phyloP scores from a whole-genome alignment of 2,888 invertebrate genomes.

The Luperina testacea region DNA sequence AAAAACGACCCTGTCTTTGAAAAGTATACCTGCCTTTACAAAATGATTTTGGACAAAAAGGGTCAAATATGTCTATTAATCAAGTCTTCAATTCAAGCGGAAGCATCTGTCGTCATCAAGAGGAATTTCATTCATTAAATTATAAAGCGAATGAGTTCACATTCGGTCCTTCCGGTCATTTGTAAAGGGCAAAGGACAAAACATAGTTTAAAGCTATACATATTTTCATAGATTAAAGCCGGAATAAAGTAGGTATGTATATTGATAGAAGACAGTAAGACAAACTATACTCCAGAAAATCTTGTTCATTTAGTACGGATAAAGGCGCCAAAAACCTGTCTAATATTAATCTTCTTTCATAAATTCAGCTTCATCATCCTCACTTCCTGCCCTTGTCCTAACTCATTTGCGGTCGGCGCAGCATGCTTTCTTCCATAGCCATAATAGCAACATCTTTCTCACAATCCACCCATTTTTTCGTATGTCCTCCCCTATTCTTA shows the following conservation, averaged over 20 bases:
- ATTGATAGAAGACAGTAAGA: neutral
- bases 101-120: slow-evolving; percentile 79
- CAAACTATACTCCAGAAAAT: neutral
- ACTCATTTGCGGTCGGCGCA: neutral
- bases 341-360: neutral
- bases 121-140: slow-evolving; percentile 80
- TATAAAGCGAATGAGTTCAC: slow-evolving; percentile 72
- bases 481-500: too few species aligned
- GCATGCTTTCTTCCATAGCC: neutral
- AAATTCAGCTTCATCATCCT: neutral
- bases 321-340: neutral
- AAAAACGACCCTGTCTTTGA: slow-evolving; percentile 9
- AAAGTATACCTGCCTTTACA: slow-evolving; percentile 37
- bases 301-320: neutral
- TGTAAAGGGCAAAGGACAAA: slow-evolving; percentile 56
- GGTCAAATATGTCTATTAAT: slow-evolving; percentile 69
- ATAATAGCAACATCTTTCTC: neutral
- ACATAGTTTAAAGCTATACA: slow-evolving; percentile 17
- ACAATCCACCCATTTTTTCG: neutral
- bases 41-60: slow-evolving; percentile 63
- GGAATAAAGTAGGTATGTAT: neutral
- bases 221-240: slow-evolving; percentile 3
- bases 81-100: slow-evolving; percentile 75
- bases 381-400: too few species aligned
- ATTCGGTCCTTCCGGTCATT: slow-evolving; percentile 69